These are phyloP conservation scores for Nesogale talazaci DNA, from an alignment of 2,113 vertebrate genomes.

Conservation along the genomic window DNA sequence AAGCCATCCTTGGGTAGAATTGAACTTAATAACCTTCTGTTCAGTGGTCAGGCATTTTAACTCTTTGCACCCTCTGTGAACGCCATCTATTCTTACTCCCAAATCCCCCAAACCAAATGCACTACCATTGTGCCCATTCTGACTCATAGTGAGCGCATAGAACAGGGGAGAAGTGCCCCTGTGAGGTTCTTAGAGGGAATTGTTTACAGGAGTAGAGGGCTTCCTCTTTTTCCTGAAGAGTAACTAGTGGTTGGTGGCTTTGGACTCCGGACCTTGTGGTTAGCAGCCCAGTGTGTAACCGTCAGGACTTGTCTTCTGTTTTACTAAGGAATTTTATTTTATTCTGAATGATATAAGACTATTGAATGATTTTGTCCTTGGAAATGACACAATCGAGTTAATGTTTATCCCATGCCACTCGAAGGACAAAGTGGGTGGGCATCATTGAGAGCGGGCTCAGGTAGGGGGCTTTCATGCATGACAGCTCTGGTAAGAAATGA, in stretches of 20 bases:
- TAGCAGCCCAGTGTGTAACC: too few species aligned
- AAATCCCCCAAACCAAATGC: too few species aligned
- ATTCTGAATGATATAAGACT: not conserved
- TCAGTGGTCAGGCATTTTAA: not conserved
- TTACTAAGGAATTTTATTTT: not conserved
- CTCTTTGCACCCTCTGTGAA: not conserved
- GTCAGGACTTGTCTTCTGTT: too few species aligned
- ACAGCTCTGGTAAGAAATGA: not conserved
- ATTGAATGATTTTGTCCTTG: not conserved
- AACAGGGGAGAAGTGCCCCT: too few species aligned
- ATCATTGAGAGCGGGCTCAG: not conserved
- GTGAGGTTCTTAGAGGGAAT: too few species aligned
- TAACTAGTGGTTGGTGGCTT: too few species aligned
- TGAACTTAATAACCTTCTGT: not conserved
- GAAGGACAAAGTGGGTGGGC: not conserved
- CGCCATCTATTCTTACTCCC: not conserved
- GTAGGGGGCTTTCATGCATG: not conserved
- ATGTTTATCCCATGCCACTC: not conserved
- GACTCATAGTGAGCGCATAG: too few species aligned
- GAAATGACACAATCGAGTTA: not conserved
- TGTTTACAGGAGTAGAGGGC: too few species aligned
- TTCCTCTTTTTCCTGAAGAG: too few species aligned
- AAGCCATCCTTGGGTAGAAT: not conserved
- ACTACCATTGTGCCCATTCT: too few species aligned
- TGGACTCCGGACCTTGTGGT: too few species aligned